Conservation (phyloP, 37 sponge, comb jelly and placozoan species). For the Haliclona indistincta region DNA sequence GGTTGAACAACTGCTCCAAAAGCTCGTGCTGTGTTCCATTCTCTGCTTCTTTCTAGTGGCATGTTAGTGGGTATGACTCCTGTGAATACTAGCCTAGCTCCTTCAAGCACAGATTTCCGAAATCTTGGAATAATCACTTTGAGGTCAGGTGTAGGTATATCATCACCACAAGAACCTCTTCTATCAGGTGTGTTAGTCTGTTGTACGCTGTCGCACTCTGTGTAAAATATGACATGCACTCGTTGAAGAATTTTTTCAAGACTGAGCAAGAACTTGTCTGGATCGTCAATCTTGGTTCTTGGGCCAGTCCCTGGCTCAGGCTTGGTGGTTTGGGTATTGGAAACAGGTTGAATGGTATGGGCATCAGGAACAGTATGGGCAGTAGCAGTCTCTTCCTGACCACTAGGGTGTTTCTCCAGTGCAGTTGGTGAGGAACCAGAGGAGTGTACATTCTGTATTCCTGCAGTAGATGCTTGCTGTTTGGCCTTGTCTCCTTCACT, state of each 20-base stretch:
- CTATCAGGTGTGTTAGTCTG: neutral
- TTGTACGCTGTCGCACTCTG: conserved; percentile 15
- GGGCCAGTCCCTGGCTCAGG: neutral
- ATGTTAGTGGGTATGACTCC: conserved; percentile 94
- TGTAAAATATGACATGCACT: conserved; percentile 84
- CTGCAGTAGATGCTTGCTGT: neutral
- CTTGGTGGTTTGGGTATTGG: neutral
- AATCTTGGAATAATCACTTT: conserved; percentile 83
- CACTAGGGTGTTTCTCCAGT: neutral
- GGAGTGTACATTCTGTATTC: neutral
- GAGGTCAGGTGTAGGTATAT: conserved; percentile 80
- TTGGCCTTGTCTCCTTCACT: neutral
- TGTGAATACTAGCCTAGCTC: conserved; percentile 82
- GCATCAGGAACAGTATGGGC: neutral
- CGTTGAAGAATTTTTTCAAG: conserved; percentile 55
- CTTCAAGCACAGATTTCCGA: conserved; percentile 71
- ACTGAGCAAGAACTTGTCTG: conserved; percentile 71
- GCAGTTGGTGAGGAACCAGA: neutral
- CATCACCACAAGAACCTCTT: neutral
- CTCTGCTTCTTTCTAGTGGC: conserved; percentile 62
- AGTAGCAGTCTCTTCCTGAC: neutral
- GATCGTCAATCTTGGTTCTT: conserved; percentile 59
- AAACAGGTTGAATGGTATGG: neutral
- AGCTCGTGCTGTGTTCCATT: conserved; percentile 93
- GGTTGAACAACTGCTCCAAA: conserved; percentile 83